Conservation (phyloP, 2,888 invertebrate genomes). For the Lasioglossum morio region DNA sequence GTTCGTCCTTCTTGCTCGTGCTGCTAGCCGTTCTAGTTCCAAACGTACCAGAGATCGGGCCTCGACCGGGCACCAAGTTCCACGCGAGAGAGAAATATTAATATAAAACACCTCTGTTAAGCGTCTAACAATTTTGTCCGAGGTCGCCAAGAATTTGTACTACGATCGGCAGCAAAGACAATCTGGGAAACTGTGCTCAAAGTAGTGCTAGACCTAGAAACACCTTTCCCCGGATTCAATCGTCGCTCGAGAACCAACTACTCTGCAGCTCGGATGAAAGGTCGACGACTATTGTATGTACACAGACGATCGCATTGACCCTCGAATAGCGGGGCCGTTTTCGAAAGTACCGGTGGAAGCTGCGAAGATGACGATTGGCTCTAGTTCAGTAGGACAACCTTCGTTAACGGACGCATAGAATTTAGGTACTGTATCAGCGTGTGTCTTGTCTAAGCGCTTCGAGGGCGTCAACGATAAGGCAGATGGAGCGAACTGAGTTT, state of each 20-base stretch:
- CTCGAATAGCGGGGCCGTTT: neutral
- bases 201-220: neutral
- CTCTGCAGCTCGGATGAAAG: constrained; percentile 39
- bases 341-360: neutral
- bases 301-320: constrained; percentile 34
- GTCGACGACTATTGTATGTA: constrained; percentile 43
- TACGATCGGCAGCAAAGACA: constrained; percentile 54
- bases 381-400: neutral
- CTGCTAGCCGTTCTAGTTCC: neutral
- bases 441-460: neutral
- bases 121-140: constrained; percentile 39
- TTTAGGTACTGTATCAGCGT: neutral
- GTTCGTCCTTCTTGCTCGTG: constrained; percentile 1
- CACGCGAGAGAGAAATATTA: constrained; percentile 22
- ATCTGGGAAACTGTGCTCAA: constrained; percentile 17
- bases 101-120: constrained; percentile 34
- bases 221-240: constrained; percentile 16
- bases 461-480: neutral
- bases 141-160: constrained; percentile 13
- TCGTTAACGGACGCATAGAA: neutral
- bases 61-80: neutral
- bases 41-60: neutral
- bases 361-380: neutral
- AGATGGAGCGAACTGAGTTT: neutral
- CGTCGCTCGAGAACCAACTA: constrained; percentile 21